phyloP scores from a whole-genome alignment of 2,888 invertebrate genomes.

The Ormyrus thymus region DNA sequence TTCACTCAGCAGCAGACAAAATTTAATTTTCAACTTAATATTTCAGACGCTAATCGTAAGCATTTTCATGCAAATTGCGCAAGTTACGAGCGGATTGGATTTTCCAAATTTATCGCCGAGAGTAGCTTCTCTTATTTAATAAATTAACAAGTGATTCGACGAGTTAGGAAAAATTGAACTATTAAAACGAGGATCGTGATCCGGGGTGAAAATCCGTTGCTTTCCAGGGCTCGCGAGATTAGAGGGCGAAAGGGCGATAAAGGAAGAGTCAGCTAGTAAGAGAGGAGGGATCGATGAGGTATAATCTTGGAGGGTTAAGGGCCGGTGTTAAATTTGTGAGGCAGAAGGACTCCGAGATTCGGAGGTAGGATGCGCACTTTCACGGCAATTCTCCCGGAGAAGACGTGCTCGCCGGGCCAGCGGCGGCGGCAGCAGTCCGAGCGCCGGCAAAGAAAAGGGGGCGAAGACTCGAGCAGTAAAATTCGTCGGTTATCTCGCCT shows the following conservation, averaged over 20 bases:
- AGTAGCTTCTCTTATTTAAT: no score
- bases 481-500: conserved; percentile 59
- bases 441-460: neutral
- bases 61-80: no score
- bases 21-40: no score
- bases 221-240: neutral
- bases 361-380: conserved; percentile 51
- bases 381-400: conserved; percentile 6
- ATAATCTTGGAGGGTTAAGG: conserved; percentile 36
- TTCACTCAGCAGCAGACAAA: no score
- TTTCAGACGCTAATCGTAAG: no score
- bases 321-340: conserved; percentile 65
- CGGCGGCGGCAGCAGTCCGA: neutral
- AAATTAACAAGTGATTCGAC: no score
- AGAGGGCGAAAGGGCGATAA: neutral
- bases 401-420: conserved; percentile 25
- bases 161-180: neutral
- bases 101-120: no score
- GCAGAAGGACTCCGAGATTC: conserved; percentile 67
- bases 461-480: conserved; percentile 53
- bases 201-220: neutral
- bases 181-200: conserved; percentile 8
- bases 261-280: neutral
- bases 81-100: no score
- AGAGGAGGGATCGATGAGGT: neutral